These are phyloP conservation scores for Bombus waltoni DNA, from an alignment of 1,140 invertebrate genomes.

Conservation along the genomic window DNA sequence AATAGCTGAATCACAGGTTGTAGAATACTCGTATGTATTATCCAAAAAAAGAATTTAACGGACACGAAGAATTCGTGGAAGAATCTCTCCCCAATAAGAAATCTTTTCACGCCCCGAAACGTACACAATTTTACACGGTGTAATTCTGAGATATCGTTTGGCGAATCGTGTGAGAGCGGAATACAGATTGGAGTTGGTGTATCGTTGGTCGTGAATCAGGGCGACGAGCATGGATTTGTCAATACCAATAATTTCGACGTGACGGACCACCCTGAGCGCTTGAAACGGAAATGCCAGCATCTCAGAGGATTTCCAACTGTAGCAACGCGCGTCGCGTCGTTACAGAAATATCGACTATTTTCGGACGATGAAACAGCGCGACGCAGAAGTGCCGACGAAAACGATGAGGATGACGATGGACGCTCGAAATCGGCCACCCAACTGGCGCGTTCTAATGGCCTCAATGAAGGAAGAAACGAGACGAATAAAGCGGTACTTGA, in stretches of 20 bases:
- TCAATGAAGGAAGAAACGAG: constrained; percentile 36
- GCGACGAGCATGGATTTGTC: constrained; percentile 27
- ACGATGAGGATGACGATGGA: constrained; percentile 35
- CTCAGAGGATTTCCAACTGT: constrained; percentile 61
- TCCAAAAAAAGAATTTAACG: too few species aligned
- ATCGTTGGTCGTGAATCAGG: neutral
- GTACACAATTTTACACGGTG: neutral
- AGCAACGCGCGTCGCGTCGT: constrained; percentile 13
- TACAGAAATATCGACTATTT: constrained; percentile 61
- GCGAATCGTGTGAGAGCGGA: neutral
- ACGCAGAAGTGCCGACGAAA: constrained; percentile 41
- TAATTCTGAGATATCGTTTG: constrained; percentile 18
- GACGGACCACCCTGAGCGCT: constrained; percentile 51
- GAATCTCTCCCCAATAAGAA: neutral
- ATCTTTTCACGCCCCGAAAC: neutral
- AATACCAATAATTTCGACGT: constrained; percentile 47
- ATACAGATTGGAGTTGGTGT: neutral
- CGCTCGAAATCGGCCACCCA: constrained; percentile 63
- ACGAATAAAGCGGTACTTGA: constrained; percentile 8
- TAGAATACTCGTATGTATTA: too few species aligned
- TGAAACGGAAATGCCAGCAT: constrained; percentile 53
- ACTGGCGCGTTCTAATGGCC: constrained; percentile 49
- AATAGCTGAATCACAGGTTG: too few species aligned
- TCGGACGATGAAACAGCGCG: neutral
- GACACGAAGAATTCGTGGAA: too few species aligned